phyloP scores from a whole-genome alignment of 2,888 invertebrate genomes.

The Acholoe squamosa region DNA sequence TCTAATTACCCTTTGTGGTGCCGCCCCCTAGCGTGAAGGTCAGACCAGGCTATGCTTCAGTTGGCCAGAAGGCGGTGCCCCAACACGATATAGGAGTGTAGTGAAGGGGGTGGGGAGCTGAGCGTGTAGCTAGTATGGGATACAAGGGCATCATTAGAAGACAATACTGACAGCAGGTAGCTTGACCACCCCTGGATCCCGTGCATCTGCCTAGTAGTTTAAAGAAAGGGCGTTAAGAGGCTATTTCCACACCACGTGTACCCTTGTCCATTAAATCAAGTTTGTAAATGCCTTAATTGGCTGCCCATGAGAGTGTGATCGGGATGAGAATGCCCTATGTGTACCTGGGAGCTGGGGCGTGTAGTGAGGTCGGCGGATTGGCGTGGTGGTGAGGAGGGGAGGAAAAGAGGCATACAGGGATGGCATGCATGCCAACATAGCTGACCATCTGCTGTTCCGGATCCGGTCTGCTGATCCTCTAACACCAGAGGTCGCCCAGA shows the following conservation, averaged over 20 bases:
- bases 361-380: neutral
- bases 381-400: neutral
- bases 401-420: neutral
- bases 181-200: conserved; percentile 40
- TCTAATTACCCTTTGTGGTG: conserved; percentile 35
- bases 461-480: conserved; percentile 53
- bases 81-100: neutral
- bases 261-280: conserved; percentile 52
- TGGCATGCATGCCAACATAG: conserved; percentile 21
- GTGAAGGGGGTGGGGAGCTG: neutral
- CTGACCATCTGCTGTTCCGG: conserved; percentile 59
- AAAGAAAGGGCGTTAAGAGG: conserved; percentile 2
- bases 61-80: neutral
- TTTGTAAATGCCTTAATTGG: conserved; percentile 36
- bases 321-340: neutral
- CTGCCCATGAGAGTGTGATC: neutral
- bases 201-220: neutral
- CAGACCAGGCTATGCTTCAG: neutral
- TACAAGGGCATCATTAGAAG: conserved; percentile 25
- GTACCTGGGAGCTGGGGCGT: neutral
- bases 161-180: conserved; percentile 37
- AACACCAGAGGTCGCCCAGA: conserved; percentile 1
- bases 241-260: conserved; percentile 4
- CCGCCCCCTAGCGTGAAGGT: conserved; percentile 31
- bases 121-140: neutral